Evolutionary conservation across 2,888 invertebrate species (phyloP), one percentile per base, ranked within the genome.

Genomic region (Electrophaes corylata): DNA sequence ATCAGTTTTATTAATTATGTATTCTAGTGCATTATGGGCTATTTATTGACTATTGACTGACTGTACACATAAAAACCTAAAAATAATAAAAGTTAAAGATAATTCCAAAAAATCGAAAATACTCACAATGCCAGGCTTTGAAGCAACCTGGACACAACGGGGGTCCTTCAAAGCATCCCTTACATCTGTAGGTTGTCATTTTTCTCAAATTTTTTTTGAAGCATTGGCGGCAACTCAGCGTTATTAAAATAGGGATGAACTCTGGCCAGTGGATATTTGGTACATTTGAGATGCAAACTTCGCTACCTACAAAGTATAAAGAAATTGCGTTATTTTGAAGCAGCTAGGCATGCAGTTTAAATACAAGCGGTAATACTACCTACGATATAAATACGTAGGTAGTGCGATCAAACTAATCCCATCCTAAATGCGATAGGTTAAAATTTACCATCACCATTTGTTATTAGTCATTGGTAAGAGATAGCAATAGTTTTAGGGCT

Each of bases 61-160:
- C n/a, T n/a, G n/a, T n/a, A n/a, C n/a, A n/a, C n/a, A n/a, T n/a
- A n/a, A n/a, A n/a, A n/a, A n/a, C n/a, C n/a, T n/a, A n/a, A n/a
- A n/a, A n/a, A n/a, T n/a, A n/a, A n/a, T n/a, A n/a, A n/a, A n/a
- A n/a, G n/a, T n/a, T n/a, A n/a, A n/a, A n/a, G n/a, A n/a, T n/a
- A n/a, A n/a, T n/a, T n/a, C n/a, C n/a, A n/a, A n/a, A n/a, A n/a
- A n/a, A n/a, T n/a, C 5, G 4, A 45, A 31, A 8, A 18, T 19
- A 16, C 56, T 48, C 16, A 56, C 56, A 39, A 31, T 56, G 56
- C 37, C 37, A 56, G 8, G 49, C 5, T 10, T 20, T 45, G 19
- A 56, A 56, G 44, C 56, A 56, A 20, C 20, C 48, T 39, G 49
- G 49, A 20, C 56, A 56, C 10, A 56, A 23, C 2, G 56, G 55